Evolutionary conservation across 2,888 invertebrate genomes (phyloP).

Genomic region (Allolobophora icterica): DNA sequence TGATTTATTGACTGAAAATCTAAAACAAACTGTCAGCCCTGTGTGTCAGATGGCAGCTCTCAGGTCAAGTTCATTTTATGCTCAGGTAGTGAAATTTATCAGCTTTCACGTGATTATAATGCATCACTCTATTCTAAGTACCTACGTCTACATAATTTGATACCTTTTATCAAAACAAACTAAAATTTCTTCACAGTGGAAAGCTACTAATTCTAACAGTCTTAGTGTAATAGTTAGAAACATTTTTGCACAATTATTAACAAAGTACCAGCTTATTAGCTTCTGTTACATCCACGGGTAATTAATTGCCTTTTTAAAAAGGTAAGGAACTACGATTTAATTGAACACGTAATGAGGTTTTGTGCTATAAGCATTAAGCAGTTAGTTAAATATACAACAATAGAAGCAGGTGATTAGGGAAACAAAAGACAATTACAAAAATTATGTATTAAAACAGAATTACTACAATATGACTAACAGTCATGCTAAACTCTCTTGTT

Average conservation of each 20-base stretch:
- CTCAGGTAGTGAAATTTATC: neutral
- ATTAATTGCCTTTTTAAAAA: neutral
- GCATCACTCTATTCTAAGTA: neutral
- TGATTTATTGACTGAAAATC: conserved; percentile 14
- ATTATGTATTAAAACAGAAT: neutral
- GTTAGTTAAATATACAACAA: neutral
- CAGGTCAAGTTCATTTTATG: neutral
- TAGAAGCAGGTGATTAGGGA: neutral
- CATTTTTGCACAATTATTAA: neutral
- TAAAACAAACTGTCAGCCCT: neutral
- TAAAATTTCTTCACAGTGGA: neutral
- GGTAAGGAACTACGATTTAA: neutral
- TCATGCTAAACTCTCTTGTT: neutral
- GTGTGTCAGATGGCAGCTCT: neutral
- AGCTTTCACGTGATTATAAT: neutral
- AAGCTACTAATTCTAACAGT: neutral
- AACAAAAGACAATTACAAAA: neutral
- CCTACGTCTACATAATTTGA: too few relatives aligned
- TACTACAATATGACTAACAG: neutral
- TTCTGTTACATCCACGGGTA: neutral
- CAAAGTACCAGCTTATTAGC: neutral
- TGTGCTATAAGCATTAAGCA: neutral
- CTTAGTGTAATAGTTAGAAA: neutral
- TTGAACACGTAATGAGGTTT: neutral
- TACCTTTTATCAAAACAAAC: neutral